These are phyloP conservation scores for Aphrophora alni DNA, from an alignment of 2,888 invertebrate genomes.

Conservation along the genomic window DNA sequence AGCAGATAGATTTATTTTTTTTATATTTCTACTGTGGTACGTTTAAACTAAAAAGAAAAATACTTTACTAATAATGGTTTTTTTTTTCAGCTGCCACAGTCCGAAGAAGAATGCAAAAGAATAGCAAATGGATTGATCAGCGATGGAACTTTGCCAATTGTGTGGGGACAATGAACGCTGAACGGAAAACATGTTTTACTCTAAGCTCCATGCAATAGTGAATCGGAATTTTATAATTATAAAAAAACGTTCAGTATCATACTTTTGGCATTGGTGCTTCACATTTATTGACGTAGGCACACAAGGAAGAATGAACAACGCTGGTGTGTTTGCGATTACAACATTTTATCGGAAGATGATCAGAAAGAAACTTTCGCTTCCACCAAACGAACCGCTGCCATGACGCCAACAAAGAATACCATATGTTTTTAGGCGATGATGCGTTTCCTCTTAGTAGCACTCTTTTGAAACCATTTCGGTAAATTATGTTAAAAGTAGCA, in stretches of 20 bases:
- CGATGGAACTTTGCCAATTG: conserved; percentile 52
- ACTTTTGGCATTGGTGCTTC: conserved; percentile 51
- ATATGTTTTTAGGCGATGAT: conserved; percentile 46
- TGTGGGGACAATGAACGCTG: conserved; percentile 48
- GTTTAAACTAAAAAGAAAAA: too few species aligned
- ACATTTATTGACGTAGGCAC: conserved; percentile 50
- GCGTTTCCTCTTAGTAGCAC: conserved; percentile 46
- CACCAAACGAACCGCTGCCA: conserved; percentile 28
- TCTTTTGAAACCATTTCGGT: background rate
- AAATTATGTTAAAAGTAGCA: background rate
- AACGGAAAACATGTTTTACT: conserved; percentile 50
- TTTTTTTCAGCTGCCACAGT: conserved; percentile 44
- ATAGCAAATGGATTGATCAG: conserved; percentile 45
- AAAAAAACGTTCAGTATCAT: conserved; percentile 49
- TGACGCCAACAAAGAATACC: conserved; percentile 29
- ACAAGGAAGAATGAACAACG: conserved; percentile 50
- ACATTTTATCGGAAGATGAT: conserved; percentile 21
- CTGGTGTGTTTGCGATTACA: conserved; percentile 42
- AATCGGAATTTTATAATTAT: conserved; percentile 49
- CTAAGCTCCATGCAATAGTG: conserved; percentile 50
- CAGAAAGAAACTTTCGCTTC: conserved; percentile 20
- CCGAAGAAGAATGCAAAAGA: conserved; percentile 47
- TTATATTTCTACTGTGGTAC: too few species aligned
- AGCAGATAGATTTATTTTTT: too few species aligned
- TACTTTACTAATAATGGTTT: too few species aligned